These are phyloP conservation scores for Danio kyathit DNA, from an alignment of 2,797 vertebrate genomes.

Conservation along the genomic window DNA sequence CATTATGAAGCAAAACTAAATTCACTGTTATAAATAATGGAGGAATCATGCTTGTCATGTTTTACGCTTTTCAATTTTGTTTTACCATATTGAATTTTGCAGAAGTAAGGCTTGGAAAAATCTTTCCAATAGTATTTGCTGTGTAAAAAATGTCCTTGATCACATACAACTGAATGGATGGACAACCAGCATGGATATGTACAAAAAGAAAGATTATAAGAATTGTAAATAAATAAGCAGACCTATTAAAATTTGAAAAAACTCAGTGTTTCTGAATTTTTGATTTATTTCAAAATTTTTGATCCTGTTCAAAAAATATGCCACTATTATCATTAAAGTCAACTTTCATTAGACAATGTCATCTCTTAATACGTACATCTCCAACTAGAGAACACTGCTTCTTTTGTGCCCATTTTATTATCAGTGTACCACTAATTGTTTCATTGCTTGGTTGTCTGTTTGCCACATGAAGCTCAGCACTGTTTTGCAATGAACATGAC, in stretches of 20 bases:
- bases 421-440: conserved; percentile 31
- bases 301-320: not conserved
- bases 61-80: no score
- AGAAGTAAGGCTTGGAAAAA: no score
- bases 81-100: no score
- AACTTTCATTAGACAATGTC: no score
- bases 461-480: conserved; percentile 58
- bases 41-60: not conserved
- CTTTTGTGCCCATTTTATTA: not conserved
- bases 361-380: not conserved
- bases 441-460: conserved; percentile 51
- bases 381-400: not conserved
- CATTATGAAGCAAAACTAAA: not conserved
- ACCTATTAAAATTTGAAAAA: no score
- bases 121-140: no score
- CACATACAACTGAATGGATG: no score
- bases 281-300: not conserved
- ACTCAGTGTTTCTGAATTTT: no score
- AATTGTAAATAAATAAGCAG: no score
- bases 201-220: no score
- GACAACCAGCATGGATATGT: no score
- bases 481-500: not conserved
- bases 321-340: not conserved
- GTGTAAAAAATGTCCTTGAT: no score
- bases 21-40: not conserved